A percentile compares a stretch with the other conserved stretches of the same genome.
Evolutionary conservation across 2,113 vertebrate genomes (phyloP).

Genomic region (Catharus minimus): DNA sequence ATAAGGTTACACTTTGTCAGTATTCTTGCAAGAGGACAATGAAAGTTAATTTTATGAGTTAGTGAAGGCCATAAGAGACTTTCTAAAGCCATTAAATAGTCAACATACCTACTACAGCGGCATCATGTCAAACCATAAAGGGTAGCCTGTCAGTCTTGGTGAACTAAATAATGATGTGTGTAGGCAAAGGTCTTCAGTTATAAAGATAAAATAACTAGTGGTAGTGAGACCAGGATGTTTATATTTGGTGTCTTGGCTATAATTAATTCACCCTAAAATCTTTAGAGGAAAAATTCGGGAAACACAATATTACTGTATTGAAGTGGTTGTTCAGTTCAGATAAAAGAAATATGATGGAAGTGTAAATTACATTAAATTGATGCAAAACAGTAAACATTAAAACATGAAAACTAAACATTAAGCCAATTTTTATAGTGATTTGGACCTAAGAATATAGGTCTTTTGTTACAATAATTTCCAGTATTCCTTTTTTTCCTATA

Average conservation of each 20-base stretch:
- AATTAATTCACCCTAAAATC: conserved; percentile 1
- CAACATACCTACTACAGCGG: conserved; percentile 25
- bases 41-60: conserved; percentile 34
- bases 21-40: neutral
- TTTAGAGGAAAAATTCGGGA: neutral
- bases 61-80: neutral
- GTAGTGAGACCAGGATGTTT: conserved; percentile 5
- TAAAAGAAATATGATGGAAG: neutral
- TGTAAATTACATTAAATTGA: neutral
- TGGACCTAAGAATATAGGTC: neutral
- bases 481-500: neutral
- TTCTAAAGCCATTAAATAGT: conserved; percentile 42
- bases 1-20: conserved; percentile 7
- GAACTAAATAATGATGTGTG: conserved; percentile 17
- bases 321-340: neutral
- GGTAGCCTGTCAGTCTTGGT: conserved; percentile 3
- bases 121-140: conserved; percentile 18
- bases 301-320: neutral
- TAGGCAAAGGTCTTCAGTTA: conserved; percentile 17
- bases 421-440: neutral
- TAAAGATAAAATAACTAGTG: conserved; percentile 29
- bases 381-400: neutral
- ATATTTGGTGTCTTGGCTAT: neutral
- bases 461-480: neutral
- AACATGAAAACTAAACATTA: neutral